A percentile compares a stretch with the other conserved stretches of the same genome.
Evolutionary conservation across 2,797 vertebrate genomes (phyloP).

Genomic region (Melanotaenia pygmaea): DNA sequence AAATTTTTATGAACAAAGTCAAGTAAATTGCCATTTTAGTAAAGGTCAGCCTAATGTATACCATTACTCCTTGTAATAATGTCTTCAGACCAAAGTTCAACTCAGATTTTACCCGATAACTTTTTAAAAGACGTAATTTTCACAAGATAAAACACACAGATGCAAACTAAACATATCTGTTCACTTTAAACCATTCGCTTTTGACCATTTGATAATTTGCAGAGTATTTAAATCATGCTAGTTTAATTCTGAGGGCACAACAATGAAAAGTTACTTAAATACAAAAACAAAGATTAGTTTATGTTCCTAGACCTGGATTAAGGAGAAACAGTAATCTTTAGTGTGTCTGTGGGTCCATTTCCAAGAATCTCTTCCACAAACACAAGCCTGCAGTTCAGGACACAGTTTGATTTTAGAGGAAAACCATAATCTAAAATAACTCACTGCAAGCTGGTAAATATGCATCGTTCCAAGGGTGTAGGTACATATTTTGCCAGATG

Average conservation of each 20-base stretch:
- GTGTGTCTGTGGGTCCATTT: neutral
- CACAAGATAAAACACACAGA: neutral
- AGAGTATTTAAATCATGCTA: neutral
- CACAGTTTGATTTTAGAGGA: neutral
- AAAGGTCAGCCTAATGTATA: slow-evolving; percentile 9
- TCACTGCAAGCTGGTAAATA: neutral
- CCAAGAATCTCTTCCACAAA: neutral
- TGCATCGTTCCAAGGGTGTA: slow-evolving; percentile 1
- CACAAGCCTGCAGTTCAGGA: neutral
- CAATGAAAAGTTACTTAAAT: neutral
- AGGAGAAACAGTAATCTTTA: neutral
- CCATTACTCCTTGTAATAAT: slow-evolving; percentile 1
- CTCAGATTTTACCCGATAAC: slow-evolving; percentile 11
- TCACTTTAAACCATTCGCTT: neutral
- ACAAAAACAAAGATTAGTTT: slow-evolving; percentile 7
- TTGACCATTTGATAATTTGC: neutral
- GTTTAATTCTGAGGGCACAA: neutral
- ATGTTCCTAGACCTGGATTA: fast-evolving
- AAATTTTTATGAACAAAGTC: slow-evolving; percentile 12
- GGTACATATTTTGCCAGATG: neutral
- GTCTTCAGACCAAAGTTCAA: slow-evolving; percentile 24
- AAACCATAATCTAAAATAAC: neutral
- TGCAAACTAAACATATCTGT: neutral
- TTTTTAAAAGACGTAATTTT: neutral
- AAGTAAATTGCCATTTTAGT: slow-evolving; percentile 9